phyloP scores from a whole-genome alignment of 2,113 vertebrate genomes.

The Solea senegalensis region DNA sequence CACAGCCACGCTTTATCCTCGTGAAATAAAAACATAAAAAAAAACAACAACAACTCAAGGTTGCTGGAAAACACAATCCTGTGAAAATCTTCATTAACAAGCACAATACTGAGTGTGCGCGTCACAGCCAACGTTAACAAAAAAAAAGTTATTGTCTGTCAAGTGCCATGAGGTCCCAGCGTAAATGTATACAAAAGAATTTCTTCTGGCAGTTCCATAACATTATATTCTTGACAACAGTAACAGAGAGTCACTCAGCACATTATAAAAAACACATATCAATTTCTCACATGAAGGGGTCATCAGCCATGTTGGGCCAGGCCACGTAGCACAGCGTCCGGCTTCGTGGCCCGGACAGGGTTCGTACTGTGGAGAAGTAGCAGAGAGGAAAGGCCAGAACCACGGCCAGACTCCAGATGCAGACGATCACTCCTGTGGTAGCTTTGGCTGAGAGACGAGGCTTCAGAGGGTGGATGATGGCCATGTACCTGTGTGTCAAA shows the following conservation, averaged over 20 bases:
- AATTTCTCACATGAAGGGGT: constrained; percentile 89
- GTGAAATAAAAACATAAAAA: too few relatives aligned
- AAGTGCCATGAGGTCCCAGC: neutral
- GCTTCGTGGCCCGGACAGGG: constrained; percentile 72
- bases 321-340: constrained; percentile 93
- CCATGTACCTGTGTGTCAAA: constrained; percentile 88
- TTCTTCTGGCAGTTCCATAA: neutral
- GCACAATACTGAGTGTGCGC: too few relatives aligned
- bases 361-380: constrained; percentile 90
- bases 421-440: constrained; percentile 90
- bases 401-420: constrained; percentile 95
- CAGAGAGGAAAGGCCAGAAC: constrained; percentile 94
- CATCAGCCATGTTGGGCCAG: constrained; percentile 89
- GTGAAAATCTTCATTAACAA: too few relatives aligned
- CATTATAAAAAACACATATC: neutral
- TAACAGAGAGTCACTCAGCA: neutral
- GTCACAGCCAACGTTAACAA: neutral
- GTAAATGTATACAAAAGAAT: neutral
- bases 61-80: too few relatives aligned
- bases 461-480: constrained; percentile 96
- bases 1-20: too few relatives aligned
- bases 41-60: too few relatives aligned
- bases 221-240: neutral
- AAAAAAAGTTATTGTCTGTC: neutral
- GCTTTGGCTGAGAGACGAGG: constrained; percentile 92